phyloP scores from a whole-genome alignment of 2,797 vertebrate genomes.

The Buceros bicornis region DNA sequence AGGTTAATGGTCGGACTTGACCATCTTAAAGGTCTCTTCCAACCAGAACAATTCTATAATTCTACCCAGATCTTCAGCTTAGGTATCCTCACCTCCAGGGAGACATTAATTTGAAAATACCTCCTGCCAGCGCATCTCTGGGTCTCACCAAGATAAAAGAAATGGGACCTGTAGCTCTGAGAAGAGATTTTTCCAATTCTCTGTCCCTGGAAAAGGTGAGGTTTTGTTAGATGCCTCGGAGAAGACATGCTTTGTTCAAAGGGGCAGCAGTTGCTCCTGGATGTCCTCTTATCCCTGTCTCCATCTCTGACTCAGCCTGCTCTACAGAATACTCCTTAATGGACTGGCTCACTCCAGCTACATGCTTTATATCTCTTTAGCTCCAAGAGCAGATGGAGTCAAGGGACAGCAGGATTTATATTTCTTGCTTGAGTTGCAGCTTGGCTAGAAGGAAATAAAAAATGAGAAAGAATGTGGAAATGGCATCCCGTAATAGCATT shows the following conservation, averaged over 20 bases:
- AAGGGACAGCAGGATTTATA: slow-evolving; percentile 58
- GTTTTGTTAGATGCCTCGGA: background rate
- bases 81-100: background rate
- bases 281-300: slow-evolving; percentile 1
- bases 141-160: background rate
- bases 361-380: slow-evolving; percentile 42
- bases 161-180: background rate
- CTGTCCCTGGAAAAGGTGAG: background rate
- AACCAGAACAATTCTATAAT: no score
- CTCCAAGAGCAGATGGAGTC: slow-evolving; percentile 44
- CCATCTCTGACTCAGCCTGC: background rate
- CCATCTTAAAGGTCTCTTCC: no score
- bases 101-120: background rate
- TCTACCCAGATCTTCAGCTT: background rate
- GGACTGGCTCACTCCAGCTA: slow-evolving; percentile 24
- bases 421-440: slow-evolving; percentile 35
- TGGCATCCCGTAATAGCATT: background rate
- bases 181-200: background rate
- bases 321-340: background rate
- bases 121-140: background rate
- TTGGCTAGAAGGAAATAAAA: slow-evolving; percentile 54
- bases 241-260: background rate
- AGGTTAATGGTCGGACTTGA: no score
- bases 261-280: background rate
- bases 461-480: background rate